Evolutionary conservation across 2,113 vertebrate genomes (phyloP).

Genomic region (Otolemur garnettii): DNA sequence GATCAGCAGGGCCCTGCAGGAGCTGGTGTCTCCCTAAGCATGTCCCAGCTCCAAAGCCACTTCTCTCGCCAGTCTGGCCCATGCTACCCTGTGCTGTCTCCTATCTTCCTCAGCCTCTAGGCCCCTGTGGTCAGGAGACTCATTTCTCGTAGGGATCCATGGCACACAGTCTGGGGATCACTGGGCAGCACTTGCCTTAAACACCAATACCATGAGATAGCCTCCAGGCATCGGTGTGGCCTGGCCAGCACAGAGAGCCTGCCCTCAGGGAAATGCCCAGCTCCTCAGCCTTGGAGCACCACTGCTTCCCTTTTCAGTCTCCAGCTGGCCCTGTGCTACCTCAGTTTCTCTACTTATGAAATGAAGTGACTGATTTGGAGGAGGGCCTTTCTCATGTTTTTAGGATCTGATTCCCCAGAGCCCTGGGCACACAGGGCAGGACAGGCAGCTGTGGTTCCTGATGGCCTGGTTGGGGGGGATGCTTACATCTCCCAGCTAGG

Average conservation of each 20-base stretch:
- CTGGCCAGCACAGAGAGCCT: background rate
- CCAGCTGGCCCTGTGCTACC: background rate
- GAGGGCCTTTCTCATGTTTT: accelerated
- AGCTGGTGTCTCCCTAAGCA: too few relatives aligned
- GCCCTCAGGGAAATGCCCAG: accelerated
- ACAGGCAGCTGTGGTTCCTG: background rate
- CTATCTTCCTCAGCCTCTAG: accelerated
- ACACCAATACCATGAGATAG: accelerated
- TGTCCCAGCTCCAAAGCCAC: background rate
- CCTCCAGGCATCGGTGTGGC: accelerated
- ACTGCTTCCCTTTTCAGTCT: background rate
- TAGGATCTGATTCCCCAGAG: background rate
- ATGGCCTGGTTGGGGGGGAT: too few relatives aligned
- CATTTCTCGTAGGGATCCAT: accelerated
- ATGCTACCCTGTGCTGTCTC: accelerated
- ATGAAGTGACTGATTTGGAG: too few relatives aligned
- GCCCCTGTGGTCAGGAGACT: background rate
- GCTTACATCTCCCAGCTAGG: background rate
- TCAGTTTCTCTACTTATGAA: background rate
- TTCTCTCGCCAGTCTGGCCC: background rate
- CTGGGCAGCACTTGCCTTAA: accelerated
- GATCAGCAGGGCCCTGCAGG: too few relatives aligned
- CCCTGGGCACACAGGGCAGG: background rate
- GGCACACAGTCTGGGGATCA: background rate
- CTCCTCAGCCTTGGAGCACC: background rate